Evolutionary conservation across 2,888 invertebrate species (phyloP), one percentile per base, ranked within the genome.

Genomic region (Pristionchus fissidentatus): DNA sequence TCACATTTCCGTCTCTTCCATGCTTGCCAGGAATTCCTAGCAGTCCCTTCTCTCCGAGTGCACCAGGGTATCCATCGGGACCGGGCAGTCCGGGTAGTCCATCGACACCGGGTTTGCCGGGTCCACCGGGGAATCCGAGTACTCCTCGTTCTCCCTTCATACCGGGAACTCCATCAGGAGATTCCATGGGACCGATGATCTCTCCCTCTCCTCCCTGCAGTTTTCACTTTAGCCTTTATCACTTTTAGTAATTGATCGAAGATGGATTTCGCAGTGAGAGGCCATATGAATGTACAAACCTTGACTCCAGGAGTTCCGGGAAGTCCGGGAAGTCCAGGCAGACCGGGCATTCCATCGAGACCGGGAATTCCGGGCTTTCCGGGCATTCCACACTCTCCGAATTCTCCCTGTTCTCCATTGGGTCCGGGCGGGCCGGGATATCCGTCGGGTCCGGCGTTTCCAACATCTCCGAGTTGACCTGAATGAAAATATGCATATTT

Each of bases 201-300:
- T 92, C 92, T 84, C 92, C 92, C 75, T 89, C 86, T 73, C 91
- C 92, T 85, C 93, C 93, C 87, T 92, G 91, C 57, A 70, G 43
- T 55, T 22, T n/a, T n/a, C n/a, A n/a, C n/a, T n/a, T n/a, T n/a
- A n/a, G n/a, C n/a, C n/a, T n/a, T 85, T 66, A 3, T 86, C 13
- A 22, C 15, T n/a, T 10, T 35, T 15, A 3, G 26, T 19, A 7
- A 35, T 3, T 13, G 3, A 62, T 32, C 15, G 57, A 60, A 22
- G 62, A 66, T 66, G 10, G 22, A 66, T 35, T 66, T 22, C 29
- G 4, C 62, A 66, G 10, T 4, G 38, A 38, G 4, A 13, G 38
- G 19, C 1, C 29, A 13, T 2, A 57, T n/a, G 15, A 60, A 60
- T 32, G 19, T 10, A 10, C 35, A 26, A 13, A 70, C 70, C 70